phyloP scores from a whole-genome alignment of 2,113 vertebrate genomes.

The Tenrec ecaudatus region DNA sequence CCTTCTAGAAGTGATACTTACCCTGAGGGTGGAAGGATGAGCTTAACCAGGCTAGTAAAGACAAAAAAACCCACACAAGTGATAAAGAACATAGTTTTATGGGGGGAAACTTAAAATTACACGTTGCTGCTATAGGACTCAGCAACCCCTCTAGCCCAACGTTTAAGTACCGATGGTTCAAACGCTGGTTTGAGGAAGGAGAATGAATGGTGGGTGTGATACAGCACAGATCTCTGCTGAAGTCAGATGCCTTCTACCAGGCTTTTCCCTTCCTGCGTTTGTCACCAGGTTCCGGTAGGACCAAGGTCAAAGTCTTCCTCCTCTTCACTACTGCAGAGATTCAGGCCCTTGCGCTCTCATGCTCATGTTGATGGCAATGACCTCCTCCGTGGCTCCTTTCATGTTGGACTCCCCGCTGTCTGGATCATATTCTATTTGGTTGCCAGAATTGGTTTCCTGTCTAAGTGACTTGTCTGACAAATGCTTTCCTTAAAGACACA shows the following conservation, averaged over 20 bases:
- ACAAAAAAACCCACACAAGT: neutral
- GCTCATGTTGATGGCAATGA: neutral
- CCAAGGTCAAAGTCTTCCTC: neutral
- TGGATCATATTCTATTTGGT: neutral
- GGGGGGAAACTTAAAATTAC: neutral
- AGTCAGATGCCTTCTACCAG: neutral
- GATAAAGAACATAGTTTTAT: neutral
- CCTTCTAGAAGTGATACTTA: neutral
- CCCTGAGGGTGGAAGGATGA: conserved; percentile 11
- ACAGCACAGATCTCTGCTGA: neutral
- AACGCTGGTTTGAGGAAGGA: conserved; percentile 13
- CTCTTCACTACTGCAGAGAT: neutral
- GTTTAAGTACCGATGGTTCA: neutral
- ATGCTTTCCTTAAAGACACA: neutral
- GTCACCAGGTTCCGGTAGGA: neutral
- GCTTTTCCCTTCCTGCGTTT: neutral
- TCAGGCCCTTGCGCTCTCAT: neutral
- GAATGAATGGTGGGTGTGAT: conserved; percentile 5
- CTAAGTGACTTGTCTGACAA: neutral
- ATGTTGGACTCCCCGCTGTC: neutral
- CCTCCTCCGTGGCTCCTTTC: neutral
- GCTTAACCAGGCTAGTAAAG: conserved; percentile 14
- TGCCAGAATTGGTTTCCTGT: conserved; percentile 25
- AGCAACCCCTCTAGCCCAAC: neutral
- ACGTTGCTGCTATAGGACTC: neutral